Base-by-base conservation (phyloP, 2,888 invertebrate genomes). In the Silvanus unidentatus region DNA sequence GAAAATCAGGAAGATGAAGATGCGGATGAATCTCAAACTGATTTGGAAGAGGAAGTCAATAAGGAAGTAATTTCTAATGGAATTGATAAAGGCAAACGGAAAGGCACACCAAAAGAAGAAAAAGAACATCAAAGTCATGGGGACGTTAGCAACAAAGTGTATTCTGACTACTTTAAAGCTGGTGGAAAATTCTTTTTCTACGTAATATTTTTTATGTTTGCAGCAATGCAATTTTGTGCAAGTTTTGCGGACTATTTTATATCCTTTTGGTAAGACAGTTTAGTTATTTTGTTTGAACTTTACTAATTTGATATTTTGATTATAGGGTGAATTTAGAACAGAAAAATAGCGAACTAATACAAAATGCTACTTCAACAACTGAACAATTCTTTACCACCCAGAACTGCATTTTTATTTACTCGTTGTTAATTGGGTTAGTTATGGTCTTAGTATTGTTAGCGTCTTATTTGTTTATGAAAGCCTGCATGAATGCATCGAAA, bases 131-230 rank as follows among this genome's bases (percentile, higher is more conserved):
- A 77, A 10, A 73, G 77, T 2, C 75, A 75, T 29, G 88, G 88
- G 8, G 77, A 75, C 10, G 54, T 66, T 15, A 55, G 54, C n/a
- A 42, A 46, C 8, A 54, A 46, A 42, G 70, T 81, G 1, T 89
- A 89, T 67, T 73, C 71, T 32, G 77, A 81, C n/a, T 89, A 89
- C 68, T 75, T 88, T 45, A 66, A 71, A 9, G 84, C 88, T 1
- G 84, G 85, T 38, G 88, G 88, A 0, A 80, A 82, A 53, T 77
- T 77, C 47, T 72, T 15, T 13, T 15, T 37, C 14, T 13, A 13
- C 37, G 5, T 37, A 16, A 13, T 37, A 15, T n/a, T 37, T 4
- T 37, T 37, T 3, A 4, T 10, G 15, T 37, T 15, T 16, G 16
- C 15, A 6, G 2, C 3, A 6, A 16, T 16, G 10, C 37, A 37